These are phyloP conservation scores for Dallia pectoralis DNA, from an alignment of 2,797 vertebrate genomes.

Conservation along the genomic window DNA sequence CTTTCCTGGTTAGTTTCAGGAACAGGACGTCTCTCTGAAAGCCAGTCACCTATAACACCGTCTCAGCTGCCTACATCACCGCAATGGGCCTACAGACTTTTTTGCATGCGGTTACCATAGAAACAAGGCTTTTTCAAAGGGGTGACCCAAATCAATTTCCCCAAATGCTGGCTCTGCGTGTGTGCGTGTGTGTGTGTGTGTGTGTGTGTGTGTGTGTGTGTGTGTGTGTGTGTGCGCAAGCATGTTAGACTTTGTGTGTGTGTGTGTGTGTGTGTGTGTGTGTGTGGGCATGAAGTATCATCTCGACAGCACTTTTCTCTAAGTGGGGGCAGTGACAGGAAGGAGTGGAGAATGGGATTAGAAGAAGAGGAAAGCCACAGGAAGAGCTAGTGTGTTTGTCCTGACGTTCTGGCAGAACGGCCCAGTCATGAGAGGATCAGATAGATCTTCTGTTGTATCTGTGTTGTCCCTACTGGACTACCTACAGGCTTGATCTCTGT, in stretches of 20 bases:
- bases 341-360: not conserved
- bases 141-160: conserved; percentile 78
- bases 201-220: conserved; percentile 45
- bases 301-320: conserved; percentile 44
- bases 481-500: not conserved
- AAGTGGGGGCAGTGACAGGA: conserved; percentile 11
- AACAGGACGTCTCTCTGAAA: not conserved
- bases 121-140: conserved; percentile 52
- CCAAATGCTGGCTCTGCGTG: conserved; percentile 41
- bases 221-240: conserved; percentile 53
- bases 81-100: conserved; percentile 4
- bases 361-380: too few relatives aligned
- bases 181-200: conserved; percentile 48
- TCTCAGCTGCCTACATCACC: conserved; percentile 14
- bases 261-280: conserved; percentile 31
- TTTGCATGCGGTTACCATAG: conserved; percentile 65
- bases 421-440: not conserved
- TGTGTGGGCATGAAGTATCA: conserved; percentile 47
- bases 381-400: not conserved
- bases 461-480: not conserved
- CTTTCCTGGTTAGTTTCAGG: not conserved
- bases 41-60: not conserved
- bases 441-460: not conserved
- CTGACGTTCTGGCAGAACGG: not conserved
- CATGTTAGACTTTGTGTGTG: too few relatives aligned